Evolutionary conservation across 2,888 invertebrate species (phyloP), one percentile per base, ranked within the genome.

Genomic region (Bellardia pandia): DNA sequence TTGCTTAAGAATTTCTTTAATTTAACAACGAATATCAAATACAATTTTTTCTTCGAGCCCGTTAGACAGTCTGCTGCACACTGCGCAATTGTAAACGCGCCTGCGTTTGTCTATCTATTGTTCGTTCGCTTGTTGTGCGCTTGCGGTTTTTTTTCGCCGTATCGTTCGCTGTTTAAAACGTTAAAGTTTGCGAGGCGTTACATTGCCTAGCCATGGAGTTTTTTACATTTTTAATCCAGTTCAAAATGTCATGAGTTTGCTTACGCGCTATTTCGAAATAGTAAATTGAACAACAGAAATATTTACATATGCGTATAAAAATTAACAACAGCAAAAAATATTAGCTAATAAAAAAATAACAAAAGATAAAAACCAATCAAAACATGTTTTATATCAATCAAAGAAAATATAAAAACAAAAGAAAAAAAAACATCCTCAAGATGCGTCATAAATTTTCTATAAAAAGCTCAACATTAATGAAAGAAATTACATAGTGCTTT

Each of bases 61-160:
- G 81, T 78, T 78, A 74, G 69, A 79, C 79, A 83, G 74, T 83
- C 53, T 33, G 75, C 42, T 72, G 40, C 74, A 45, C 42, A 78
- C 75, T 69, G 81, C 81, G 81, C 85, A 82, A 64, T 78, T 53
- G 85, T 64, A 75, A 71, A 77, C 85, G 69, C n/a, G 53, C 45
- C 37, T 53, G 56, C 16, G 51, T 68, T 56, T 40, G 30, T 69
- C 69, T 23, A 23, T 23, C 23, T 23, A 23, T 23, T 23, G 1
- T 23, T 23, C 23, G 23, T 68, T 51, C 68, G 72, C 48, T 62
- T 23, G 30, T 82, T 53, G 53, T 62, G 68, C 56, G 58, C 33
- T 71, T 83, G 64, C 71, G 71, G 64, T 64, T 56, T 69, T 42
- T 53, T 64, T 30, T 66, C 13, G 42, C 58, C 51, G 6, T 30